Evolutionary conservation across 2,888 invertebrate genomes (phyloP).

Genomic region (Cryptus viduatorius): DNA sequence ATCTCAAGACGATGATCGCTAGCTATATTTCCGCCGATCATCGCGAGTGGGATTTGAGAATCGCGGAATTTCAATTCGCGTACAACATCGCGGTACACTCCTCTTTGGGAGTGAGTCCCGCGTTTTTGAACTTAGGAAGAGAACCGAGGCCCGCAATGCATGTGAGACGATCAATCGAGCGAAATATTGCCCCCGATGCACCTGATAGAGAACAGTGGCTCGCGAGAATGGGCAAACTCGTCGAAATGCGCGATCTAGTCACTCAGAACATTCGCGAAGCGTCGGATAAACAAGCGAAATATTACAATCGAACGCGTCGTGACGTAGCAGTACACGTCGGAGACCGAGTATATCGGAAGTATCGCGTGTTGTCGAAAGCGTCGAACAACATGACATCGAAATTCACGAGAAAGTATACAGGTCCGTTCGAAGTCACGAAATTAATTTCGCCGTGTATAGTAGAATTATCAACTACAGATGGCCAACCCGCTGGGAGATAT

Average conservation of each 20-base stretch:
- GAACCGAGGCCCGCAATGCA: constrained; percentile 49
- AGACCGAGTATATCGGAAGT: too few relatives aligned
- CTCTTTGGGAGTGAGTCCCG: constrained; percentile 40
- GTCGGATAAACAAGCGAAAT: constrained; percentile 27
- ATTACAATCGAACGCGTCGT: constrained; percentile 44
- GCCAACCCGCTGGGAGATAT: not conserved
- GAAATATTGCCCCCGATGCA: not conserved
- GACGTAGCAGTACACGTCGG: not conserved
- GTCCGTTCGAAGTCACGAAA: not conserved
- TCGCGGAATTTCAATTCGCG: constrained; percentile 73
- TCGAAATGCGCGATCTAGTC: not conserved
- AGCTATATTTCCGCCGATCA: constrained; percentile 43
- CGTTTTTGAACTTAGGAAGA: constrained; percentile 73
- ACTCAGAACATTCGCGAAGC: not conserved
- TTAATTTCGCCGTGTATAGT: not conserved
- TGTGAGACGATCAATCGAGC: not conserved
- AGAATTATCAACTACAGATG: not conserved
- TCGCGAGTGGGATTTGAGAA: constrained; percentile 71
- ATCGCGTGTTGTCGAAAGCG: too few relatives aligned
- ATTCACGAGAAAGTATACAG: not conserved
- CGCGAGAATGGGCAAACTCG: not conserved
- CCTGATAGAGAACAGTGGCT: constrained; percentile 3
- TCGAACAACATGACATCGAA: too few relatives aligned
- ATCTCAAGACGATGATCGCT: constrained; percentile 69
- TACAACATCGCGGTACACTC: constrained; percentile 72